phyloP scores from a whole-genome alignment of 2,888 invertebrate genomes.

The Periphyllus acericola region DNA sequence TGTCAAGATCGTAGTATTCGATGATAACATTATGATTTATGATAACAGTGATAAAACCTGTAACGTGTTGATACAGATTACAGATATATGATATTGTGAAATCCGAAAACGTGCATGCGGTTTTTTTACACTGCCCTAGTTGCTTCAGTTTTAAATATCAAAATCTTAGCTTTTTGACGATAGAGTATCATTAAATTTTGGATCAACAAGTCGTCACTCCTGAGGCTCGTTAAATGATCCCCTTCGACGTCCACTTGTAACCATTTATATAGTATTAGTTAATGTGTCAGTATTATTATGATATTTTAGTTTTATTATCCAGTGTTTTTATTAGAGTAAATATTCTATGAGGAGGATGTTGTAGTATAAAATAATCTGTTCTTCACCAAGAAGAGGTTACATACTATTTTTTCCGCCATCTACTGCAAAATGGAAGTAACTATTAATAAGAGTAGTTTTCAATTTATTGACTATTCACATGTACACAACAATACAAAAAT shows the following conservation, averaged over 20 bases:
- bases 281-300: background rate
- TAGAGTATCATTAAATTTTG: background rate
- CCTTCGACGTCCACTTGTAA: background rate
- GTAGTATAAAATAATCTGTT: background rate
- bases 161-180: too few species aligned
- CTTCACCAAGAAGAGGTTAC: background rate
- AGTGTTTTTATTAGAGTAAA: background rate
- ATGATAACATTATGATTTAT: too few species aligned
- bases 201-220: background rate
- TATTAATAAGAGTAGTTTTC: background rate
- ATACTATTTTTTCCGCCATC: too few species aligned
- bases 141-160: too few species aligned
- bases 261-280: background rate
- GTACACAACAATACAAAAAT: background rate
- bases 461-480: background rate
- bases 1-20: too few species aligned
- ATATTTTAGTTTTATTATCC: background rate
- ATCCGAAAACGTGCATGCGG: too few species aligned
- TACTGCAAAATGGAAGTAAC: slow-evolving; percentile 7
- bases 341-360: background rate
- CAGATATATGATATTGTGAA: too few species aligned
- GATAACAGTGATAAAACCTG: too few species aligned
- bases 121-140: too few species aligned
- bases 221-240: background rate
- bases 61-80: too few species aligned